Evolutionary conservation across 2,888 invertebrate genomes (phyloP).

Genomic region (Omphaloscelis lunosa): DNA sequence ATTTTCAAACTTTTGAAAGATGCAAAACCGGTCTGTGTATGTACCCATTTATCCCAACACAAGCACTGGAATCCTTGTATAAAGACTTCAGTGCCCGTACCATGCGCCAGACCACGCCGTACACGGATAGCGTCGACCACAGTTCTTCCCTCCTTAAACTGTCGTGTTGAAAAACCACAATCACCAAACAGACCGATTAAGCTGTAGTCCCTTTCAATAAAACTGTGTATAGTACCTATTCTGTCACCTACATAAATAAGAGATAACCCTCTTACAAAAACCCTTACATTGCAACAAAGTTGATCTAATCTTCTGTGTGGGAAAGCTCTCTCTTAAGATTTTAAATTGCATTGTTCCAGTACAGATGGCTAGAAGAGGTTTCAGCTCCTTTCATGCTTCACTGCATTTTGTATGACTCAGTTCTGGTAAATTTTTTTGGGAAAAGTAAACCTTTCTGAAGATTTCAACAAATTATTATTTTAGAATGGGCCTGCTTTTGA

Average conservation of each 20-base stretch:
- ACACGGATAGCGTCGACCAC: too few species aligned
- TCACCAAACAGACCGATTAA: background rate
- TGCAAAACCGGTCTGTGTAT: too few species aligned
- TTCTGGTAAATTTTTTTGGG: background rate
- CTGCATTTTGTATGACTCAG: conserved; percentile 7
- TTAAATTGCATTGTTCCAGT: conserved; percentile 39
- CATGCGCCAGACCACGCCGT: too few species aligned
- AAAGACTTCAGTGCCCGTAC: too few species aligned
- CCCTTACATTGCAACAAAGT: background rate
- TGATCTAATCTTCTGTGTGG: conserved; percentile 27
- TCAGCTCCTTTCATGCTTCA: background rate
- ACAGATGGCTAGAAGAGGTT: conserved; percentile 19
- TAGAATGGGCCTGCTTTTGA: too few species aligned
- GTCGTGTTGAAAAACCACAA: background rate
- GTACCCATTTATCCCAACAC: too few species aligned
- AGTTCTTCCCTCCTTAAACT: too few species aligned
- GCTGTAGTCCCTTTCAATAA: background rate
- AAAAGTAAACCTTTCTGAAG: background rate
- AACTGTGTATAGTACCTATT: background rate
- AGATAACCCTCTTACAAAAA: background rate
- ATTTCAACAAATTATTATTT: too few species aligned
- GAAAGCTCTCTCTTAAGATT: conserved; percentile 26
- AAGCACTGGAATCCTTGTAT: too few species aligned
- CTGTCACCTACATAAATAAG: background rate
- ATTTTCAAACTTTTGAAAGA: too few species aligned